Conservation (phyloP, 30 jellyfish, hydroid and myxozoan species). For the Euphysa ruthae region DNA sequence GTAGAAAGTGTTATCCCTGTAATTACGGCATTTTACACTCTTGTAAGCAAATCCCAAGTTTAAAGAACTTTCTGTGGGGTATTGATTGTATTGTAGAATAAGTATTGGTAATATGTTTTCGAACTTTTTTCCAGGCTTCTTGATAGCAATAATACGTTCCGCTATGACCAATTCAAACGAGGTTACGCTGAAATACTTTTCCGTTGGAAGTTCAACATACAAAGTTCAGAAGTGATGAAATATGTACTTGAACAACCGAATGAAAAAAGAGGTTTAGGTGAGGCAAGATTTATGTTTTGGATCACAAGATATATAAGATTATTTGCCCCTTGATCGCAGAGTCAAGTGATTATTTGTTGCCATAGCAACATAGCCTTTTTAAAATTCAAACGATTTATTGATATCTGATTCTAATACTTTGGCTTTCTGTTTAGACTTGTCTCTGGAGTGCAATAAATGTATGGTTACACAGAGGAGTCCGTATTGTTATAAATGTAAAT, state of each 20-base stretch:
- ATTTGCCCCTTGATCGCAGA: background rate
- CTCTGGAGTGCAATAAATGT: conserved; percentile 60
- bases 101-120: too few relatives aligned
- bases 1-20: too few relatives aligned
- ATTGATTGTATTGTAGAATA: too few relatives aligned
- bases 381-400: too few relatives aligned
- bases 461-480: conserved; percentile 58
- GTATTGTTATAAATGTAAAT: conserved; percentile 58
- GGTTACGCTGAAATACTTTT: conserved; percentile 71
- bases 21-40: too few relatives aligned
- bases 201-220: conserved; percentile 65
- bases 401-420: too few relatives aligned
- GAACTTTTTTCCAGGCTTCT: conserved; percentile 39
- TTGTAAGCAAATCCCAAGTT: too few relatives aligned
- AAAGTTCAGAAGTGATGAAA: conserved; percentile 80
- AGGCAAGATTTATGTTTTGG: background rate
- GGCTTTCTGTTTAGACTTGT: conserved; percentile 65
- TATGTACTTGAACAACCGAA: conserved; percentile 48
- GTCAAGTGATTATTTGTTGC: too few relatives aligned
- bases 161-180: conserved; percentile 64
- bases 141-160: conserved; percentile 27
- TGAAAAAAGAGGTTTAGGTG: conserved; percentile 66
- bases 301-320: background rate
- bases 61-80: too few relatives aligned
- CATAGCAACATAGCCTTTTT: too few relatives aligned